Evolutionary conservation across 1,140 invertebrate genomes (phyloP).

Genomic region (Drosophila navojoa): DNA sequence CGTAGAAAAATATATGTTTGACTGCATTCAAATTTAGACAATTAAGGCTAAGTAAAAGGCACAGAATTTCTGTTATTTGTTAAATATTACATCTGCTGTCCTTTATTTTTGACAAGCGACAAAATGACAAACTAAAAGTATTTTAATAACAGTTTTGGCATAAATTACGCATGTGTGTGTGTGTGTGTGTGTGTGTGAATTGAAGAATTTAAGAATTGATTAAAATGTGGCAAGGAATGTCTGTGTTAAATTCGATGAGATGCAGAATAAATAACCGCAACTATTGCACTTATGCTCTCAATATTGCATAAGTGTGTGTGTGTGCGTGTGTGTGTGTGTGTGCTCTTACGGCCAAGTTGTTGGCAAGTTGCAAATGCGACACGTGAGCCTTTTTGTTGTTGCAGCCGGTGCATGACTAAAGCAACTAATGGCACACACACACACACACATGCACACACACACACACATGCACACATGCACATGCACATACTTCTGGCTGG

Average conservation of each 20-base stretch:
- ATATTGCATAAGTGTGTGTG: slow-evolving; percentile 18
- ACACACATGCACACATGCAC: background rate
- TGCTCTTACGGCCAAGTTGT: slow-evolving; percentile 68
- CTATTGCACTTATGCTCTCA: slow-evolving; percentile 34
- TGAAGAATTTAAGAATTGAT: slow-evolving; percentile 53
- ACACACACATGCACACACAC: slow-evolving; percentile 30
- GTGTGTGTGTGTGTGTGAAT: background rate
- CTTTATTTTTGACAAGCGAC: no score
- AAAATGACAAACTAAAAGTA: no score
- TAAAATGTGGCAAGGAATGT: slow-evolving; percentile 55
- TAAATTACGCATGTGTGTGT: background rate
- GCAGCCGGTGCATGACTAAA: slow-evolving; percentile 68
- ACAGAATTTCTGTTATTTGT: no score
- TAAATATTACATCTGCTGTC: no score
- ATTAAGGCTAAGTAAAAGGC: no score
- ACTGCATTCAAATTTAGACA: no score
- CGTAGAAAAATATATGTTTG: no score
- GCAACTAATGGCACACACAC: slow-evolving; percentile 66
- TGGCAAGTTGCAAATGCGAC: slow-evolving; percentile 57
- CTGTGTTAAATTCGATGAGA: slow-evolving; percentile 34
- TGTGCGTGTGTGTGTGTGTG: slow-evolving; percentile 30
- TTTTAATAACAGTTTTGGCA: no score
- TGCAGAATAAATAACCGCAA: slow-evolving; percentile 58
- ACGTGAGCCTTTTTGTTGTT: slow-evolving; percentile 63
- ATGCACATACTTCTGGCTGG: background rate